Percentiles rank a stretch among this genome's conserved stretches.
These are phyloP conservation scores for Ecliptopera silaceata DNA, from an alignment of 2,888 invertebrate genomes.

Conservation along the genomic window DNA sequence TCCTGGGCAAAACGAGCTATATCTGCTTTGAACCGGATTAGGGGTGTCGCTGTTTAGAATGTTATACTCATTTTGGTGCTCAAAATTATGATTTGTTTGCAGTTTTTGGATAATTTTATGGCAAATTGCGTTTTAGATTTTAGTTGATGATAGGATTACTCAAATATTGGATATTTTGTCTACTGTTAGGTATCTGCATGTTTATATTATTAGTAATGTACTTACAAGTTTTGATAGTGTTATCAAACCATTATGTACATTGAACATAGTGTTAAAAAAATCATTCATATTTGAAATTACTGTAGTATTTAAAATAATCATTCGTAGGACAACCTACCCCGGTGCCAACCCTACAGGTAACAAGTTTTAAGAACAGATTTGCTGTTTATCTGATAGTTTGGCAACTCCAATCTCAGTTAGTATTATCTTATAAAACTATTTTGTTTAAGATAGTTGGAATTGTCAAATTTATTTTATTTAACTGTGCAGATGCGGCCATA, in stretches of 20 bases:
- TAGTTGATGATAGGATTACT: neutral
- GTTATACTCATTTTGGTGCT: constrained; percentile 35
- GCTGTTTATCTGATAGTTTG: constrained; percentile 56
- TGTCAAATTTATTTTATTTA: constrained; percentile 30
- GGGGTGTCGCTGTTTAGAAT: constrained; percentile 60
- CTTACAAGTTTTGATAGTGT: no score
- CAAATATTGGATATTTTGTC: no score
- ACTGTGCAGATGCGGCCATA: neutral
- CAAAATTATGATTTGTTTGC: constrained; percentile 34
- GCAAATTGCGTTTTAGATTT: constrained; percentile 5
- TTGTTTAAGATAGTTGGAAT: constrained; percentile 35
- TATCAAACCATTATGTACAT: no score
- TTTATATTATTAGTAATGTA: no score
- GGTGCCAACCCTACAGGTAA: constrained; percentile 9
- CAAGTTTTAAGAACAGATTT: constrained; percentile 44
- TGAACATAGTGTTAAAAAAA: no score
- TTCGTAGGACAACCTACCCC: no score
- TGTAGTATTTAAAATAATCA: no score
- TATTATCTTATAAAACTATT: constrained; percentile 46
- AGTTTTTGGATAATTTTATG: constrained; percentile 31
- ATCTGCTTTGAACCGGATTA: constrained; percentile 72
- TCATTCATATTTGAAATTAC: no score
- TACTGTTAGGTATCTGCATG: no score
- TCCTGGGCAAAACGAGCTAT: constrained; percentile 68
- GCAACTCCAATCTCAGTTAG: constrained; percentile 50